Evolutionary conservation across 2,797 vertebrate species (phyloP).

Genomic region (Gymnodraco acuticeps): DNA sequence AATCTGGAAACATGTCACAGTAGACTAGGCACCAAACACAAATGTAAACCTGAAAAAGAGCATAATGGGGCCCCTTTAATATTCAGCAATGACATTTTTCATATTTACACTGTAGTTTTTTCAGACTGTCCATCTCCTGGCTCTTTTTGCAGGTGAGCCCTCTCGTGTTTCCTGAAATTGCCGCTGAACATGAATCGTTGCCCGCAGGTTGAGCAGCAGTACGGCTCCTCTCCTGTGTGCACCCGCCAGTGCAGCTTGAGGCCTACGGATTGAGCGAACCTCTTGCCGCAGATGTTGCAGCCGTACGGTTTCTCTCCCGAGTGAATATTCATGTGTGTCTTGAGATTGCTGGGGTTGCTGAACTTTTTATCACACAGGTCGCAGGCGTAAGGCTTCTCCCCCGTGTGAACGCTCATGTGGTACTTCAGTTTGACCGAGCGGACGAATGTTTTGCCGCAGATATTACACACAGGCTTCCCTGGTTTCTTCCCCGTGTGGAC

Average conservation of each 20-base stretch:
- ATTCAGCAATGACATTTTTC: not conserved
- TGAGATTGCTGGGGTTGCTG: slow-evolving; percentile 68
- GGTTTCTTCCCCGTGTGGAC: slow-evolving; percentile 68
- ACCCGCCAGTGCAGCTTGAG: slow-evolving; percentile 65
- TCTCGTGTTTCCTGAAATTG: slow-evolving; percentile 51
- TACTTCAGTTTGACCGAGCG: slow-evolving; percentile 57
- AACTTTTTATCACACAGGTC: slow-evolving; percentile 66
- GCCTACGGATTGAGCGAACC: slow-evolving; percentile 55
- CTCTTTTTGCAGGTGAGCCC: slow-evolving; percentile 22
- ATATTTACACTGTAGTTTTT: slow-evolving; percentile 11
- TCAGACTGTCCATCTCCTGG: not conserved
- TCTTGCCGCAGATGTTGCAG: slow-evolving; percentile 67
- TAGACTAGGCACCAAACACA: too few species aligned
- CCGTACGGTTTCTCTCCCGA: slow-evolving; percentile 56
- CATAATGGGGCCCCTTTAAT: not conserved
- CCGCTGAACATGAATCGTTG: slow-evolving; percentile 29
- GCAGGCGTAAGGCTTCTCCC: slow-evolving; percentile 62
- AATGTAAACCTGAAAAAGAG: too few species aligned
- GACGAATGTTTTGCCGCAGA: slow-evolving; percentile 62
- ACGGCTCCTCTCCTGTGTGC: slow-evolving; percentile 56
- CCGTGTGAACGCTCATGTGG: slow-evolving; percentile 69
- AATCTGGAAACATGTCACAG: too few species aligned
- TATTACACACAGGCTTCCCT: slow-evolving; percentile 38
- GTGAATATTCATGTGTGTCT: slow-evolving; percentile 54
- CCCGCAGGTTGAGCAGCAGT: slow-evolving; percentile 50